Base-by-base conservation (phyloP, 2,113 vertebrate genomes). In the Laterallus jamaicensis region DNA sequence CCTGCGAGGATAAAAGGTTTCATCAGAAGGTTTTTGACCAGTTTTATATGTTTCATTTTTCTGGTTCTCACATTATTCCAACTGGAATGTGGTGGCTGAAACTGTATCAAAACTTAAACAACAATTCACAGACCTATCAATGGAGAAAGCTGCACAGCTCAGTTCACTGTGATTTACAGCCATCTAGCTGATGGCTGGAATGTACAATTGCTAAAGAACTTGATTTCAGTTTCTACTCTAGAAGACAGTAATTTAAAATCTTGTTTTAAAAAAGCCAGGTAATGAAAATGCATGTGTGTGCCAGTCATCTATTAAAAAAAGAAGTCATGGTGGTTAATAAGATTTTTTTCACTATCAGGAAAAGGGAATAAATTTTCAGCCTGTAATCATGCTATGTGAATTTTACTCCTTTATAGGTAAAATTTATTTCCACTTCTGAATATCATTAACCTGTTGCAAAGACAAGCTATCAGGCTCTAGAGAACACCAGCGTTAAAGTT, bases 371-470 rank as follows among this genome's bases (percentile, higher is more conserved):
- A 80, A 60, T 90, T 92, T 93, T 86, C 58, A 74, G 60, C 71
- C 58, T 74, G 44, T 56, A 93, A 88, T 92, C 67, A 80, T 24
- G 29, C 32, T 54, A 26, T 69, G 24, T 35, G 80, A 86, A 66
- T 91, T 90, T 86, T 44, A 69, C 62, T 44, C 29, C 55, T 86
- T 86, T 74, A n/a, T 2, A 66, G 40, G 12, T 69, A 54, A 91
- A 86, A 96, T 83, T 92, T 92, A 93, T 88, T 55, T 39, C 47
- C 68, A 77, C 40, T 91, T 91, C 80, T 86, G 73, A 86, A 80
- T 86, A 50, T 92, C 60, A 92, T 80, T 90, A 95, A 86, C 76
- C 68, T 83, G 31, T 86, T 92, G 75, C 67, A 93, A 85, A 93
- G 63, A 37, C 50, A 77, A 83, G 68, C 55, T 92, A 87, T 58